Evolutionary conservation across 2,888 invertebrate genomes (phyloP).

Genomic region (Bhutanitis thaidina): DNA sequence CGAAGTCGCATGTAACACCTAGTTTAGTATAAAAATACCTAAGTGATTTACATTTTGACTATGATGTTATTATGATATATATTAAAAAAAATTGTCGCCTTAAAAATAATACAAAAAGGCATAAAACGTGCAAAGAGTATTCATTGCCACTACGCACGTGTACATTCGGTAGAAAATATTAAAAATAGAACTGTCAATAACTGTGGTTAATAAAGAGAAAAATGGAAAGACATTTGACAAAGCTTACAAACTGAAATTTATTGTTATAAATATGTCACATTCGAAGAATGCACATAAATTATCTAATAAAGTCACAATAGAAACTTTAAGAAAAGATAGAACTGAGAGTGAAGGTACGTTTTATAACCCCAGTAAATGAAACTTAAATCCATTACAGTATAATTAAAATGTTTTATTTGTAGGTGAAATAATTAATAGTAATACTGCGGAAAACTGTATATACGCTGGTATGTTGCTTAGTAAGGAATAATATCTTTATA

Average conservation of each 20-base stretch:
- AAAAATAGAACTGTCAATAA: slow-evolving; percentile 64
- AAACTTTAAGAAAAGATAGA: slow-evolving; percentile 41
- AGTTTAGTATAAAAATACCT: no score
- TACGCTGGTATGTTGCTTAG: slow-evolving; percentile 56
- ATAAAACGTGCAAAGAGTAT: no score
- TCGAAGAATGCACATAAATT: slow-evolving; percentile 68
- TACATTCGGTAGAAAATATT: slow-evolving; percentile 21
- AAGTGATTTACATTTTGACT: no score
- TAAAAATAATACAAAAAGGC: no score
- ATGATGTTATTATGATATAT: no score
- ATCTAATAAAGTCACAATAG: slow-evolving; percentile 57
- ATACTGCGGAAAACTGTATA: slow-evolving; percentile 51
- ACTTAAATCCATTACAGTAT: slow-evolving; percentile 1
- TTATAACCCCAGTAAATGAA: neutral
- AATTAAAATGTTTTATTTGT: slow-evolving; percentile 36
- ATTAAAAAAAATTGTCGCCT: no score
- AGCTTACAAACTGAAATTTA: slow-evolving; percentile 71
- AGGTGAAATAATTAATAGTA: slow-evolving; percentile 52
- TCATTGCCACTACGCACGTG: no score
- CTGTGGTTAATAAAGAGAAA: slow-evolving; percentile 47
- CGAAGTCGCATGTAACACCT: no score
- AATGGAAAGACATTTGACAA: slow-evolving; percentile 72
- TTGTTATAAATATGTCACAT: slow-evolving; percentile 73
- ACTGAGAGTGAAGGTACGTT: slow-evolving; percentile 54
- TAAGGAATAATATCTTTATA: neutral